Conservation (phyloP, 2,113 vertebrate genomes). For the Carassius auratus region DNA sequence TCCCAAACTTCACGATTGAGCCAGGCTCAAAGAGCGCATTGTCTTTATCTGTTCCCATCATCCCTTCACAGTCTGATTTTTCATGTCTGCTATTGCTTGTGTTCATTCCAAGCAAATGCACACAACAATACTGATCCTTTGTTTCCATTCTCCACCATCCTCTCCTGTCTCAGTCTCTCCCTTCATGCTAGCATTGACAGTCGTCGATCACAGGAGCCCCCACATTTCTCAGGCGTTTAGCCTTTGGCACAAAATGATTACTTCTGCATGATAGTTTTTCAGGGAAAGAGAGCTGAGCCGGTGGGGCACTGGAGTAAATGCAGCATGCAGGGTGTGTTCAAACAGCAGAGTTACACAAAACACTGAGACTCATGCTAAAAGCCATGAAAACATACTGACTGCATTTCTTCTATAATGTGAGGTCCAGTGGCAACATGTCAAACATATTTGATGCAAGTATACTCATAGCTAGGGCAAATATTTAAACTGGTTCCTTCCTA, state of each 20-base stretch:
- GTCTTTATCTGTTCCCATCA: constrained; percentile 18
- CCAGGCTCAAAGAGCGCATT: not conserved
- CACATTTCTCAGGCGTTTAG: constrained; percentile 25
- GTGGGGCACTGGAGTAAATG: not conserved
- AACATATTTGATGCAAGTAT: not conserved
- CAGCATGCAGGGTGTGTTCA: not conserved
- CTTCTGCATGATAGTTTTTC: constrained; percentile 2
- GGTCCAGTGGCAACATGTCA: not conserved
- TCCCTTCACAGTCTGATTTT: constrained; percentile 53
- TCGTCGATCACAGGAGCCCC: not conserved
- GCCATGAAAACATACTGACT: not conserved
- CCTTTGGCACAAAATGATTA: constrained; percentile 32
- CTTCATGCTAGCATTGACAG: constrained; percentile 22
- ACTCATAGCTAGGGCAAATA: not conserved
- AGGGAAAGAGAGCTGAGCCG: not conserved
- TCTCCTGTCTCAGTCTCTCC: not conserved
- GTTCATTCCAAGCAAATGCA: constrained; percentile 51
- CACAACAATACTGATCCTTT: not conserved
- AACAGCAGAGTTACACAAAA: not conserved
- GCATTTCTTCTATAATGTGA: not conserved
- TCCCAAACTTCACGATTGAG: constrained; percentile 13
- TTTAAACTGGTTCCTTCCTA: not conserved
- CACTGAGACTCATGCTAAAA: not conserved
- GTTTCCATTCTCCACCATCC: not conserved
- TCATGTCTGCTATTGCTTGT: constrained; percentile 60